Evolutionary conservation across 2,888 invertebrate species (phyloP).

Genomic region (Bimastos eiseni): DNA sequence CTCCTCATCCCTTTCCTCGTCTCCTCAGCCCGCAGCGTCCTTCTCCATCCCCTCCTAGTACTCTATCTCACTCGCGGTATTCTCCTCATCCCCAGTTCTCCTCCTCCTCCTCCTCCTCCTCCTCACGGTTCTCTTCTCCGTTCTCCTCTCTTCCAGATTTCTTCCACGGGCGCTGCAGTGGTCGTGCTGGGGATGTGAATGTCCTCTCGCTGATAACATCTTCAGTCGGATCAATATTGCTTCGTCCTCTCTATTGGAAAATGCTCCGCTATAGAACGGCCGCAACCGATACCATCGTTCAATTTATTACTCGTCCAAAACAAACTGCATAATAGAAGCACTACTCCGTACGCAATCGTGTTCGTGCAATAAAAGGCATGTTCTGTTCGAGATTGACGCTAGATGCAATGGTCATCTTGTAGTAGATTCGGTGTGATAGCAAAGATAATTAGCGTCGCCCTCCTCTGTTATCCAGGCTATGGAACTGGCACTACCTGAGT

Average conservation of each 20-base stretch:
- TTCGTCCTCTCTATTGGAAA: background rate
- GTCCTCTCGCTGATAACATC: background rate
- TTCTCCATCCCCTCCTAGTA: background rate
- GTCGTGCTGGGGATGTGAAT: background rate
- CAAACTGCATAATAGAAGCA: background rate
- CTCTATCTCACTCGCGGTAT: background rate
- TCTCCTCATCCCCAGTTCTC: background rate
- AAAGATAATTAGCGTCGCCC: no score
- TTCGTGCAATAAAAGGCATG: background rate
- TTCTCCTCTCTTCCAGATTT: background rate
- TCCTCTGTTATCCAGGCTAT: no score
- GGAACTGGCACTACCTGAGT: no score
- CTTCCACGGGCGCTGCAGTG: background rate
- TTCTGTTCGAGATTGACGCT: background rate
- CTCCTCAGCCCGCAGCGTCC: background rate
- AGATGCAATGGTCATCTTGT: no score
- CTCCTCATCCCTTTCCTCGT: background rate
- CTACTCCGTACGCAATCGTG: background rate
- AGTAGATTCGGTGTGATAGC: no score
- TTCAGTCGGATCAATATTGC: background rate
- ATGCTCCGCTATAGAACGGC: background rate
- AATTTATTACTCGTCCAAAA: background rate
- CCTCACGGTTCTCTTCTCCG: no score
- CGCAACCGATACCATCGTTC: conserved; percentile 3
- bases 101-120: background rate